Evolutionary conservation across 2,797 vertebrate species (phyloP).

Genomic region (Sternotherus odoratus): DNA sequence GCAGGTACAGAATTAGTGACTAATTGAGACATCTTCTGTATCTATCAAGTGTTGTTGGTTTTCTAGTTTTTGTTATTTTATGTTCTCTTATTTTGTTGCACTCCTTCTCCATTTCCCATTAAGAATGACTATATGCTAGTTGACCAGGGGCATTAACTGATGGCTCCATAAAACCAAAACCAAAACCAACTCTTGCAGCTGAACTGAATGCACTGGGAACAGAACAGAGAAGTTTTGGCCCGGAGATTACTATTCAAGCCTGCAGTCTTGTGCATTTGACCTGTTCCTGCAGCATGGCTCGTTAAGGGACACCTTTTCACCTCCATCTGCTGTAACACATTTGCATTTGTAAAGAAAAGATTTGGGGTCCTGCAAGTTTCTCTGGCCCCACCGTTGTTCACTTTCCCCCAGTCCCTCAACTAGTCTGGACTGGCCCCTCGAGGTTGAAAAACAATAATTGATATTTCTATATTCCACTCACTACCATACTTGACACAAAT

Average conservation of each 20-base stretch:
- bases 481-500: neutral
- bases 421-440: neutral
- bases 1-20: neutral
- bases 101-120: neutral
- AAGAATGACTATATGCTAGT: neutral
- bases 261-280: neutral
- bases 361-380: neutral
- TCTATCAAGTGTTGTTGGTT: neutral
- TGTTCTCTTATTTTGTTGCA: neutral
- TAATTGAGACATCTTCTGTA: neutral
- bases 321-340: neutral
- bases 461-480: neutral
- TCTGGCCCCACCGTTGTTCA: neutral
- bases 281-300: neutral
- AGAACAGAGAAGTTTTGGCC: neutral
- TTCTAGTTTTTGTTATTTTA: neutral
- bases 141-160: neutral
- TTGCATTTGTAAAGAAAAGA: neutral
- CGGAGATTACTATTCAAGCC: neutral
- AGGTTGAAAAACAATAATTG: neutral
- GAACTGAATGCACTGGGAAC: neutral
- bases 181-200: neutral
- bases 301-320: neutral
- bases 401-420: neutral
- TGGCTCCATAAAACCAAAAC: neutral